phyloP scores from a whole-genome alignment of 2,113 vertebrate species.

The Phrynosoma blainvillii region DNA sequence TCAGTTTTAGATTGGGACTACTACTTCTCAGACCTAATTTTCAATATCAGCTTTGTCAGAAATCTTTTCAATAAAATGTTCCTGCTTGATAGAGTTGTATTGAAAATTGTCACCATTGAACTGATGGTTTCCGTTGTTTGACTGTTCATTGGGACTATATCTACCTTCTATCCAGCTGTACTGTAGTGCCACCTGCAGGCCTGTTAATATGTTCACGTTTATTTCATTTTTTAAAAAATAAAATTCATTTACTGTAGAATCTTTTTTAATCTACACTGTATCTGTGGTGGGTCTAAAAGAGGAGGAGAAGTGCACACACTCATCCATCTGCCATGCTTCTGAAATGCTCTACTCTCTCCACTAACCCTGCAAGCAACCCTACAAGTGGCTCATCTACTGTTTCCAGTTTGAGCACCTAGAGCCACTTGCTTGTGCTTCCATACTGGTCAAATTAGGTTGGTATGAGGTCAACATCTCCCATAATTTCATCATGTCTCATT shows the following conservation, averaged over 20 bases:
- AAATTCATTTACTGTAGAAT: constrained; percentile 86
- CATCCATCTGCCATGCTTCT: background rate
- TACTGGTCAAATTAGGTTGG: background rate
- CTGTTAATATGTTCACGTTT: constrained; percentile 86
- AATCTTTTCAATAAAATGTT: constrained; percentile 81
- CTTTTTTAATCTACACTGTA: constrained; percentile 28
- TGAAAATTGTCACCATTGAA: constrained; percentile 77
- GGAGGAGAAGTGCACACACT: background rate
- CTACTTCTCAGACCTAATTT: constrained; percentile 76
- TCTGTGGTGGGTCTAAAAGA: background rate
- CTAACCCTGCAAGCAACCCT: background rate
- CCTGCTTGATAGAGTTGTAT: constrained; percentile 78
- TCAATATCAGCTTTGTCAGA: constrained; percentile 76
- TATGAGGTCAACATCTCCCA: background rate
- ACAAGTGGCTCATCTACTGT: background rate
- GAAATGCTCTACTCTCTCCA: background rate
- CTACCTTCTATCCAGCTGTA: constrained; percentile 80
- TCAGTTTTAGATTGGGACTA: constrained; percentile 74
- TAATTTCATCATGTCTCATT: background rate
- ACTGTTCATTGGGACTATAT: constrained; percentile 78
- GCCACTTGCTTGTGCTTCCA: background rate
- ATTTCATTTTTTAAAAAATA: constrained; percentile 79
- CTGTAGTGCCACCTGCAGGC: constrained; percentile 83
- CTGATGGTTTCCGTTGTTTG: constrained; percentile 76
- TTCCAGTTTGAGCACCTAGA: background rate